Evolutionary conservation across 2,113 vertebrate species (phyloP), one percentile per base, ranked within the genome.

Genomic region (Plectropomus leopardus): DNA sequence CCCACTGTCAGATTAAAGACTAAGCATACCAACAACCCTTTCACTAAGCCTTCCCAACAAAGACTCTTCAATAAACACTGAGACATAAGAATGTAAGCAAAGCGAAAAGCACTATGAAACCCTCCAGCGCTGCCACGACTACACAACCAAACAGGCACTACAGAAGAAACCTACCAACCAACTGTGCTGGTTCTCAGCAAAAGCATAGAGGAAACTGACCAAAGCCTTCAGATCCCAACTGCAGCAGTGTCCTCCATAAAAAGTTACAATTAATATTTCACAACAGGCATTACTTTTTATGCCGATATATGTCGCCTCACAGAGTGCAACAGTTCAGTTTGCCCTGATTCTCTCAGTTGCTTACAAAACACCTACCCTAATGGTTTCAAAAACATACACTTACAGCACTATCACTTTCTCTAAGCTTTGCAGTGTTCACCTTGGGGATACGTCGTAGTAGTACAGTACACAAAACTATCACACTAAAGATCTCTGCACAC

Each of bases 201-300:
- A 45, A 28, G 19, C 36, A 17, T 1, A 19, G 34, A 63, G 57
- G 10, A 77, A 50, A 55, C 26, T 30, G 51, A 77, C 57, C 17
- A 78, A 30, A 73, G n/a, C n/a, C n/a, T n/a, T n/a, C n/a, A n/a
- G n/a, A n/a, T n/a, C n/a, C n/a, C n/a, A n/a, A 19, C 40, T 30
- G 57, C 64, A 59, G 48, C 42, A 47, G 28, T 13, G 34, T 67
- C 30, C 63, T 48, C 54, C 13, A 84, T 73, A 79, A 80, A 76
- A 79, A 87, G 79, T 69, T 50, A 75, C 24, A n/a, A 84, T 91
- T 74, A 90, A 90, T 92, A 89, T 90, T 91, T 90, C 44, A 90
- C 66, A 84, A 78, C 65, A 15, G 50, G 23, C 79, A 63, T 53
- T 70, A 44, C 63, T 57, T 79, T 23, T 55, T 47, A 72, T 55